Conservation (phyloP, 2,113 vertebrate species). For the Pavo muticus region DNA sequence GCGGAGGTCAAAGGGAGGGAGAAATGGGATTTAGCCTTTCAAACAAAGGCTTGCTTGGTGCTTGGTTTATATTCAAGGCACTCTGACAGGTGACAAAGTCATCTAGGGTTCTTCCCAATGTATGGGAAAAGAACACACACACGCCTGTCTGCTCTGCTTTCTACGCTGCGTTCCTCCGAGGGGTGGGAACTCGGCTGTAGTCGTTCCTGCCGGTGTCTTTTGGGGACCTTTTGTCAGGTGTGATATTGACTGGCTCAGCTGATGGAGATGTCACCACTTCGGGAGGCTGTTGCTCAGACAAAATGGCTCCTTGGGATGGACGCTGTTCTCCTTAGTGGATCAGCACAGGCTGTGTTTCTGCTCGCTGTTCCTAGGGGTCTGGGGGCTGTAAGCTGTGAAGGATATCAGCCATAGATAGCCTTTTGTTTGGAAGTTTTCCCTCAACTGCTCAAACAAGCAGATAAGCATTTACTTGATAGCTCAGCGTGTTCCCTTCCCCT, state of each 20-base stretch:
- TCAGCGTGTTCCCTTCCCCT: not conserved
- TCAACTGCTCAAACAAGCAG: not conserved
- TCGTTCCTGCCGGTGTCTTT: not conserved
- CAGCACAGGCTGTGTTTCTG: rapidly evolving
- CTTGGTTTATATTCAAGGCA: not conserved
- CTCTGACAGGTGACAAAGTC: not conserved
- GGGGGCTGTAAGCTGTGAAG: not conserved
- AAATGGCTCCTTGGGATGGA: not conserved
- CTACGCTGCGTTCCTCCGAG: not conserved
- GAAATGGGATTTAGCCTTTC: not conserved
- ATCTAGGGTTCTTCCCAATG: not conserved
- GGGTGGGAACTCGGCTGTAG: not conserved
- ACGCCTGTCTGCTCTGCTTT: not conserved
- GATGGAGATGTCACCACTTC: not conserved
- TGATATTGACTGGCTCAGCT: not conserved
- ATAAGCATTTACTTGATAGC: not conserved
- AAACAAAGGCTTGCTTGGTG: not conserved
- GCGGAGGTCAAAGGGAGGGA: not conserved
- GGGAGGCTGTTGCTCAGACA: not conserved
- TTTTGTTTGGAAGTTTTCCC: not conserved
- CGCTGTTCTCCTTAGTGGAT: not conserved
- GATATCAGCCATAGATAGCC: not conserved
- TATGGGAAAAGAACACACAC: rapidly evolving
- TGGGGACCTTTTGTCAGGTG: not conserved
- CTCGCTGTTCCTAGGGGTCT: not conserved